phyloP scores from a whole-genome alignment of 1,140 invertebrate species.

The Drosophila insularis region DNA sequence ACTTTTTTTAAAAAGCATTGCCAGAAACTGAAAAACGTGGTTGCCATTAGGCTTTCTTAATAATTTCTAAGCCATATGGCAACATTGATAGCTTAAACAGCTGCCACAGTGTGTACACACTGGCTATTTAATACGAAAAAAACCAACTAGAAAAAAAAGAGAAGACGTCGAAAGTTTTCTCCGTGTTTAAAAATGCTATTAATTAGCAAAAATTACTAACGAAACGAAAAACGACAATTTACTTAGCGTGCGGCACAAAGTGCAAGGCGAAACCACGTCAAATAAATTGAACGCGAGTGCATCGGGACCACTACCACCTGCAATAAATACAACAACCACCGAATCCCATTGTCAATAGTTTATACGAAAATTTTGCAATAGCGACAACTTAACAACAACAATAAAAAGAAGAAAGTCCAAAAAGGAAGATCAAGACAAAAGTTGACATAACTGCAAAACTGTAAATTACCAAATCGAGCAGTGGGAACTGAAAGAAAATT shows the following conservation, averaged over 20 bases:
- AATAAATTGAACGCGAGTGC: conserved; percentile 61
- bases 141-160: conserved; percentile 39
- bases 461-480: conserved; percentile 65
- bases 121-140: neutral
- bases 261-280: conserved; percentile 67
- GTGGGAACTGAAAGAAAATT: conserved; percentile 39
- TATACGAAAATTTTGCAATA: conserved; percentile 70
- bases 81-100: too few species aligned
- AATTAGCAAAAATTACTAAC: conserved; percentile 60
- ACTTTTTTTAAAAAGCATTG: conserved; percentile 17
- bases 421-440: conserved; percentile 23
- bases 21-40: neutral
- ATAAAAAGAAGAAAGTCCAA: conserved; percentile 21
- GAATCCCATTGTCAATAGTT: conserved; percentile 74
- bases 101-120: too few species aligned
- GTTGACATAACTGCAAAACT: conserved; percentile 72
- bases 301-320: conserved; percentile 39
- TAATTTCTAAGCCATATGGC: too few species aligned
- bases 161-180: conserved; percentile 74
- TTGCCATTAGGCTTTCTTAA: neutral
- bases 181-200: conserved; percentile 53
- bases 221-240: conserved; percentile 63
- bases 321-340: conserved; percentile 26
- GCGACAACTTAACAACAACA: conserved; percentile 46
- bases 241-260: conserved; percentile 58